phyloP scores from a whole-genome alignment of 2,113 vertebrate genomes.

The Rynchops niger region DNA sequence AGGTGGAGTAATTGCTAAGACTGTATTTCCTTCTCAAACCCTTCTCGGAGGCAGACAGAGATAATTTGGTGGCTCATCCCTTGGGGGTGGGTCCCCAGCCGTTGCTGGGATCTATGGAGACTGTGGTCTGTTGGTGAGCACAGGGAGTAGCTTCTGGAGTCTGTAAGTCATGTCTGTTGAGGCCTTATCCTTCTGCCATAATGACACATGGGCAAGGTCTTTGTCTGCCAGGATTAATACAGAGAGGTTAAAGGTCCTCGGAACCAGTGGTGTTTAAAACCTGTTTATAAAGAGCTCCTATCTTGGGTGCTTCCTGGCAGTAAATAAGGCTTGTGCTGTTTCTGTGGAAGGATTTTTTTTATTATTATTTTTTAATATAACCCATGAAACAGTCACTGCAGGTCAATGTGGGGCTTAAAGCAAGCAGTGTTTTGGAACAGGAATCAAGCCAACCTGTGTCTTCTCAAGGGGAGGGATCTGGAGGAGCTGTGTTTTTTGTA shows the following conservation, averaged over 20 bases:
- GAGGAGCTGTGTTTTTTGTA: neutral
- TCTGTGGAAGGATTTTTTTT: neutral
- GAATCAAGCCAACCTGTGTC: neutral
- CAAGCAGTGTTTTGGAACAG: neutral
- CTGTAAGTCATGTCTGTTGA: neutral
- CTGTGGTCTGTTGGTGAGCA: neutral
- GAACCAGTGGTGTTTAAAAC: neutral
- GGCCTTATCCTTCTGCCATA: neutral
- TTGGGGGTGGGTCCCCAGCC: neutral
- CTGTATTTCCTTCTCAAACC: neutral
- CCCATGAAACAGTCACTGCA: neutral
- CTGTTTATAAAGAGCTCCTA: neutral
- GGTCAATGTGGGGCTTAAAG: neutral
- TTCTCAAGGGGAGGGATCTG: neutral
- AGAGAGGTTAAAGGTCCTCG: neutral
- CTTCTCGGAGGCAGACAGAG: neutral
- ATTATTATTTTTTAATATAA: neutral
- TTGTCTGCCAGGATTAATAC: neutral
- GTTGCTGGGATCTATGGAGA: neutral
- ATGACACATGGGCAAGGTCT: neutral
- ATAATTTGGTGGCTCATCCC: neutral
- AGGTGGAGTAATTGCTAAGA: neutral
- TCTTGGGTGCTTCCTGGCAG: neutral
- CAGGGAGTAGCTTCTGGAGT: neutral
- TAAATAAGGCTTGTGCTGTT: neutral